These are phyloP conservation scores for Germaria angustata DNA, from an alignment of 2,888 invertebrate species.

Conservation along the genomic window DNA sequence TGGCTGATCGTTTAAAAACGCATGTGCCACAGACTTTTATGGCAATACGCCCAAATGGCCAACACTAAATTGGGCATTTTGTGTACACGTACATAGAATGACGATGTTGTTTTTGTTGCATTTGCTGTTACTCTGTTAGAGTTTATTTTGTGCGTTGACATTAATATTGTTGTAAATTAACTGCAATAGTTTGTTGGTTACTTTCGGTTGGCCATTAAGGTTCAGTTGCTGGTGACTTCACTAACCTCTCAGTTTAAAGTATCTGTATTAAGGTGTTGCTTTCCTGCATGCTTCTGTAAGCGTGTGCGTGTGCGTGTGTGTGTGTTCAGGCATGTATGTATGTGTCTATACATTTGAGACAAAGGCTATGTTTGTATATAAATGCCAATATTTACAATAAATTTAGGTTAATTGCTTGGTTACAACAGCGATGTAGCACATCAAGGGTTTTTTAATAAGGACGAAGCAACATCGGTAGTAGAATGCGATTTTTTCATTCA, in stretches of 20 bases:
- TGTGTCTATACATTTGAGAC: too few relatives aligned
- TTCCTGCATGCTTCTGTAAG: background rate
- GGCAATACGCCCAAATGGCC: constrained; percentile 47
- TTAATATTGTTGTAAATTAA: constrained; percentile 59
- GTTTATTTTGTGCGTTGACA: constrained; percentile 38
- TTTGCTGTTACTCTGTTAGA: constrained; percentile 18
- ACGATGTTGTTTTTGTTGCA: constrained; percentile 8
- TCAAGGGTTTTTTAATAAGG: too few relatives aligned
- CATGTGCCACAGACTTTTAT: constrained; percentile 6
- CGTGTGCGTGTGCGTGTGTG: background rate
- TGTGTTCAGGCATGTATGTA: too few relatives aligned
- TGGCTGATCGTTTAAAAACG: constrained; percentile 23
- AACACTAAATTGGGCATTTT: constrained; percentile 62
- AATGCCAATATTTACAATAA: constrained; percentile 49
- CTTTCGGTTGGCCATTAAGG: background rate
- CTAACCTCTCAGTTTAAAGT: constrained; percentile 15
- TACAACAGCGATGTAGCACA: constrained; percentile 35
- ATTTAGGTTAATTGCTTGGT: constrained; percentile 62
- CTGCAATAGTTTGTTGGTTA: constrained; percentile 37
- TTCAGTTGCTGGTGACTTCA: constrained; percentile 4
- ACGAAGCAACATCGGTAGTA: too few relatives aligned
- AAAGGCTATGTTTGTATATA: background rate
- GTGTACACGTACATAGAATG: constrained; percentile 10
- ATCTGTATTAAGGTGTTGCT: constrained; percentile 28
- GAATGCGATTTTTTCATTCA: too few relatives aligned